Percentiles rank a stretch among this genome's conserved stretches.
Evolutionary conservation across 2,113 vertebrate species (phyloP).

Genomic region (Chauna torquata): DNA sequence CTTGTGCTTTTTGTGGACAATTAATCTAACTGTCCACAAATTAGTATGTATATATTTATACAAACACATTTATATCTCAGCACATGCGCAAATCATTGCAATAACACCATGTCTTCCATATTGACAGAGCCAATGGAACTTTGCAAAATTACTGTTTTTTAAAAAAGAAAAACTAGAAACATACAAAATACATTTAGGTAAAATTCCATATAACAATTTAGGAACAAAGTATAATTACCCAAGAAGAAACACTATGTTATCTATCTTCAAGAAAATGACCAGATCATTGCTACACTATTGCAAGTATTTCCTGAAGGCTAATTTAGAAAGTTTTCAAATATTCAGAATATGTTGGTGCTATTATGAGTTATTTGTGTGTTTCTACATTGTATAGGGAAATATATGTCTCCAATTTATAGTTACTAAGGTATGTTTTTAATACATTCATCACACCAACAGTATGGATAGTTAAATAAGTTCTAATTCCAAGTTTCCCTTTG

Average conservation of each 20-base stretch:
- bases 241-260: not conserved
- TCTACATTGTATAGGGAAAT: not conserved
- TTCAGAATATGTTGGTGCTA: not conserved
- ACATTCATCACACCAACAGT: not conserved
- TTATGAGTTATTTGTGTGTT: not conserved
- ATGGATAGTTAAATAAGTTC: not conserved
- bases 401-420: not conserved
- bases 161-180: not conserved
- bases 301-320: not conserved
- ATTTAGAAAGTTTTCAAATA: not conserved
- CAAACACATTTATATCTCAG: not conserved
- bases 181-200: not conserved
- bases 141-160: not conserved
- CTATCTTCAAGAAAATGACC: not conserved
- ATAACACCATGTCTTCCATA: not conserved
- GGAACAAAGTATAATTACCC: not conserved
- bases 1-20: too few species aligned
- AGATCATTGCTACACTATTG: not conserved
- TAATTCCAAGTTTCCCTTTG: not conserved
- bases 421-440: not conserved
- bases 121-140: not conserved
- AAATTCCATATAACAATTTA: not conserved
- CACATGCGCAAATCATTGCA: not conserved
- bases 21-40: not conserved
- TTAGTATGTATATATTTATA: not conserved